phyloP scores from a whole-genome alignment of 2,113 vertebrate genomes.

The Corapipo altera region DNA sequence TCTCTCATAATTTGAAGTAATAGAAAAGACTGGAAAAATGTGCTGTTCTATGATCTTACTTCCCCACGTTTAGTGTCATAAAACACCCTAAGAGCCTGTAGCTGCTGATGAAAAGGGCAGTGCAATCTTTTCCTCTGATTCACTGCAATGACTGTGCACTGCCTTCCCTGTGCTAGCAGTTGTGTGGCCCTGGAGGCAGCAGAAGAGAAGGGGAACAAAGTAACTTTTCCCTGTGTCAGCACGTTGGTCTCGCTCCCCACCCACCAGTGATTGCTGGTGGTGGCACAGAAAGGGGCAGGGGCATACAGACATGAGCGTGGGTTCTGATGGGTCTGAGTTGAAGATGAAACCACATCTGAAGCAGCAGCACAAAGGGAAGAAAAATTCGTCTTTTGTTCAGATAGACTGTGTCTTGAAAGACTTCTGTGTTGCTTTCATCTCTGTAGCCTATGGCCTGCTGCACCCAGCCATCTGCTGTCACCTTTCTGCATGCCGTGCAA shows the following conservation, averaged over 20 bases:
- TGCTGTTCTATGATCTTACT: neutral
- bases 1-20: neutral
- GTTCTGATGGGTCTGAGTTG: neutral
- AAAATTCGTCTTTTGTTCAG: neutral
- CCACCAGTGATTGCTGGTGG: neutral
- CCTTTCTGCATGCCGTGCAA: neutral
- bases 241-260: neutral
- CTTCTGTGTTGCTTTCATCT: neutral
- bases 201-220: neutral
- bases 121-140: neutral
- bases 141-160: neutral
- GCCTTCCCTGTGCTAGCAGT: neutral
- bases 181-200: neutral
- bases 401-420: neutral
- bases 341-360: neutral
- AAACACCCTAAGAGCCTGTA: neutral
- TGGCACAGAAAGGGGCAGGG: neutral
- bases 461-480: neutral
- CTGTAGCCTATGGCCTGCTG: neutral
- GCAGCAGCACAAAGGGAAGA: neutral
- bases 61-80: neutral
- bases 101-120: neutral
- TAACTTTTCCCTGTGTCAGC: neutral
- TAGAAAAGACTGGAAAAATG: neutral
- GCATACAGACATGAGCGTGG: neutral